These are phyloP conservation scores for Clupea harengus DNA, from an alignment of 2,113 vertebrate genomes.

Conservation along the genomic window DNA sequence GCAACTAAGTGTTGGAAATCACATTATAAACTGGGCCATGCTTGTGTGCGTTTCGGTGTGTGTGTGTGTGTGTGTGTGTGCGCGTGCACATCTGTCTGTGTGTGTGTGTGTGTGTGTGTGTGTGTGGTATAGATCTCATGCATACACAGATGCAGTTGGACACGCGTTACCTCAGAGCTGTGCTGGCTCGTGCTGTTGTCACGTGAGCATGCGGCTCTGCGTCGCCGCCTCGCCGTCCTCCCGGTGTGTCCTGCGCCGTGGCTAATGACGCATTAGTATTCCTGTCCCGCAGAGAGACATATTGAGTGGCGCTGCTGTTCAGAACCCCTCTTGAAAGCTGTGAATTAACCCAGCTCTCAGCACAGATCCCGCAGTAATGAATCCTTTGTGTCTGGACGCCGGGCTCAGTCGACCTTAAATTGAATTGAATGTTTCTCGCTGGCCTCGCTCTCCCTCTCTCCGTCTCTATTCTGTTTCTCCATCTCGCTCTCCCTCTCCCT, in stretches of 20 bases:
- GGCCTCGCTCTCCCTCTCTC: not conserved
- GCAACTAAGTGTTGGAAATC: not conserved
- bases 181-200: too few relatives aligned
- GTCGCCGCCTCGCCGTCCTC: too few relatives aligned
- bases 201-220: too few relatives aligned
- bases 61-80: not conserved
- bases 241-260: not conserved
- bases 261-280: constrained; percentile 1
- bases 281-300: not conserved
- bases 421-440: not conserved
- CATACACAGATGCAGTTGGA: too few relatives aligned
- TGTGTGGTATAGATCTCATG: not conserved
- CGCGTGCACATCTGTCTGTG: not conserved
- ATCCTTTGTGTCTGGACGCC: not conserved
- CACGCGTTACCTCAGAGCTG: too few relatives aligned
- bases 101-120: not conserved
- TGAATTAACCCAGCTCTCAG: not conserved
- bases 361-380: not conserved
- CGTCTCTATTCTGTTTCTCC: not conserved
- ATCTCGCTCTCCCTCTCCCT: not conserved
- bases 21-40: not conserved
- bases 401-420: not conserved
- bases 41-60: not conserved
- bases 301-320: not conserved
- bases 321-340: too few relatives aligned